These are phyloP conservation scores for Eonycteris spelaea DNA, from an alignment of 2,113 vertebrate genomes.

Conservation along the genomic window DNA sequence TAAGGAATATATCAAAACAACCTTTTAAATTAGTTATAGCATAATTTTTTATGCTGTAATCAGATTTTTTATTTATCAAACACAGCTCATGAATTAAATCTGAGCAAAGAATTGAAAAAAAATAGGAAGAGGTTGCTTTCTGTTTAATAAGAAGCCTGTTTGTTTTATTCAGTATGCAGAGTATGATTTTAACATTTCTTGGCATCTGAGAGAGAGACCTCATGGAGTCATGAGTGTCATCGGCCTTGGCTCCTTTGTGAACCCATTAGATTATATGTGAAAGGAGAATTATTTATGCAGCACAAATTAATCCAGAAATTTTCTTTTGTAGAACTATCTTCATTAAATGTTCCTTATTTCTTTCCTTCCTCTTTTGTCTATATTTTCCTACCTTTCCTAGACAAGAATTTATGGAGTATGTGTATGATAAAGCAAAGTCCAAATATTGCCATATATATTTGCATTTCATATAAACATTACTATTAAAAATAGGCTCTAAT, in stretches of 20 bases:
- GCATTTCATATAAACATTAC: not conserved
- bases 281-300: not conserved
- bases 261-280: not conserved
- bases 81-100: not conserved
- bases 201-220: not conserved
- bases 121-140: not conserved
- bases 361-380: too few relatives aligned
- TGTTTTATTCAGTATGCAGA: not conserved
- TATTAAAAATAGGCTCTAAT: not conserved
- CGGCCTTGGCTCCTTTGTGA: not conserved
- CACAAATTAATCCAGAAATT: not conserved
- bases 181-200: too few relatives aligned
- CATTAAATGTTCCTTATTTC: not conserved
- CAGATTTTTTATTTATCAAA: not conserved
- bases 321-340: not conserved
- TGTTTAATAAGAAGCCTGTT: not conserved
- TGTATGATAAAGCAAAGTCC: not conserved
- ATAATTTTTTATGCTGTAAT: not conserved
- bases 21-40: not conserved
- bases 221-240: not conserved
- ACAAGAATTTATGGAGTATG: not conserved
- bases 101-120: not conserved
- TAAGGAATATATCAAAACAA: not conserved
- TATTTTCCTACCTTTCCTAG: not conserved
- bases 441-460: not conserved